Evolutionary conservation across 1,140 invertebrate genomes (phyloP).

Genomic region (Magallana angulata): DNA sequence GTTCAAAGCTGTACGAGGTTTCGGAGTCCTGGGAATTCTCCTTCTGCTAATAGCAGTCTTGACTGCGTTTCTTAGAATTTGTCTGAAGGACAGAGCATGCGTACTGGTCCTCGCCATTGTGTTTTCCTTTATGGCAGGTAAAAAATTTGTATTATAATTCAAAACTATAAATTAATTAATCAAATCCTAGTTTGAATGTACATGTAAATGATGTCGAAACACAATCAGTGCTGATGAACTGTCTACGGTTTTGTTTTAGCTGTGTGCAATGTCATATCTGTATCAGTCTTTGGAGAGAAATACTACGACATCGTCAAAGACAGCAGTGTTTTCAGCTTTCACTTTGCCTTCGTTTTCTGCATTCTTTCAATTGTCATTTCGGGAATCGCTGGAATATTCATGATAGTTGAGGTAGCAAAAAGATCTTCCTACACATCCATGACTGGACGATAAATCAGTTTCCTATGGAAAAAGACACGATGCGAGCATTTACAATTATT

Average conservation of each 20-base stretch:
- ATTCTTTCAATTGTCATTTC: background rate
- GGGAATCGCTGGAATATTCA: background rate
- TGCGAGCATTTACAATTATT: no score
- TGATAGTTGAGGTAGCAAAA: background rate
- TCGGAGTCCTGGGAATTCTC: background rate
- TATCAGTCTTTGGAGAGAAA: background rate
- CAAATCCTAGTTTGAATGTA: no score
- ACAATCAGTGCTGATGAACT: background rate
- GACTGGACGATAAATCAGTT: background rate
- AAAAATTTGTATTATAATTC: no score
- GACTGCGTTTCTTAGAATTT: background rate
- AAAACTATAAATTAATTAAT: no score
- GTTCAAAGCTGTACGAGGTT: background rate
- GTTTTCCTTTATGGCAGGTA: background rate
- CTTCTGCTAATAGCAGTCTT: background rate
- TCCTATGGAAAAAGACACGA: no score
- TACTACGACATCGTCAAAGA: background rate
- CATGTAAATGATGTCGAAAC: no score
- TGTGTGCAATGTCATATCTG: background rate
- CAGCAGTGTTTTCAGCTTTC: background rate
- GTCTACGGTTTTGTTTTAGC: background rate
- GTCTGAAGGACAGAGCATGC: background rate
- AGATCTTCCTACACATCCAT: background rate
- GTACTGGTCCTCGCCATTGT: background rate
- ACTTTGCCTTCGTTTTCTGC: background rate